Evolutionary conservation across 2,888 invertebrate species (phyloP), one percentile per base, ranked within the genome.

Genomic region (Hyles lineata): DNA sequence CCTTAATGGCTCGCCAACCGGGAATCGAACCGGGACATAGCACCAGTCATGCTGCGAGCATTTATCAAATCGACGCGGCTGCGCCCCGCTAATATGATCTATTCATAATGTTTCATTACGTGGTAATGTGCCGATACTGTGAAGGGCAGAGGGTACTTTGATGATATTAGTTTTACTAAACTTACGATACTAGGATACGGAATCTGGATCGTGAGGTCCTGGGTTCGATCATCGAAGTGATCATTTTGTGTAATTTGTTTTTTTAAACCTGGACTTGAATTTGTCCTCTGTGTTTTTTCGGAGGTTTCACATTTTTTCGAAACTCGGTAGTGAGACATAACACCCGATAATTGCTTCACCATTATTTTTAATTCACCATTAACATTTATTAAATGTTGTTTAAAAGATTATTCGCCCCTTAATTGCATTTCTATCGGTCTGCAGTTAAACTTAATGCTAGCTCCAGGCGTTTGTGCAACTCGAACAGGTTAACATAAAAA

Each of bases 71-170:
- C 86, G 89, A 88, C 87, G 82, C 81, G 85, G 85, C 92, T 91
- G 89, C 93, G 90, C 93, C 93, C 93, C 84, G 85, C 88, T 90
- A 90, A 91, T 89, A 90, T 87, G 87, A 87, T 84, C 88, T 90
- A 92, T 93, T 90, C 90, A 92, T 93, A 92, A 93, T 90, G 91
- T 94, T 93, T 94, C 93, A 93, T 94, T 94, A 93, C 89, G 89
- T 88, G 85, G 83, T 91, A 93, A 92, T 91, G 90, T 63, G 63
- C n/a, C 72, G 58, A 72, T 55, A 67, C 35, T 29, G 87, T 87
- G 90, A 88, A 85, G 85, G 86, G 89, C 89, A 89, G 87, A 78
- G 82, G n/a, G 17, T 55, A 15, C n/a, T n/a, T 35, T 67, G 23
- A 67, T 50, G 43, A 7, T 35, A 35, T 62, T 62, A 62, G 19